phyloP scores from a whole-genome alignment of 2,888 invertebrate genomes.

The Drosophila glabriapex region DNA sequence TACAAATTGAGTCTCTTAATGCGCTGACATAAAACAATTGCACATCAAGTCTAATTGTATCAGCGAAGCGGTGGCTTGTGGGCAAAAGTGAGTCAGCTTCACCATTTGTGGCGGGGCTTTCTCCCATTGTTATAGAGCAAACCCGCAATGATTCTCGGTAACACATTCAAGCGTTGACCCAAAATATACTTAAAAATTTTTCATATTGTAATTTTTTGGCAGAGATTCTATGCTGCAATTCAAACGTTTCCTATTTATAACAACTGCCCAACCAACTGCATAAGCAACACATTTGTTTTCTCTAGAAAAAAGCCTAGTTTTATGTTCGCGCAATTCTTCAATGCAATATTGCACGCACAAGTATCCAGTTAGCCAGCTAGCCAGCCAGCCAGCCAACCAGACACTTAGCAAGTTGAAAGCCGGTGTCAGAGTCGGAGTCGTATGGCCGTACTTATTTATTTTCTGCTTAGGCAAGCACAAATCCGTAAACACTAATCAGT shows the following conservation, averaged over 20 bases:
- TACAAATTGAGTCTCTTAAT: slow-evolving; percentile 40
- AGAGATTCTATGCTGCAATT: background rate
- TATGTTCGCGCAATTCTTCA: slow-evolving; percentile 13
- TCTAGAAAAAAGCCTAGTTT: slow-evolving; percentile 17
- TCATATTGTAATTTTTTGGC: background rate
- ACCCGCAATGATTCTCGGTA: slow-evolving; percentile 22
- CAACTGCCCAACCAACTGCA: slow-evolving; percentile 9
- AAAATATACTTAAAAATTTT: background rate
- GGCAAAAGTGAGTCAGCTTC: slow-evolving; percentile 12
- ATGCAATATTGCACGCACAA: slow-evolving; percentile 48
- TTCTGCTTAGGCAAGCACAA: slow-evolving; percentile 80
- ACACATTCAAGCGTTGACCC: slow-evolving; percentile 22
- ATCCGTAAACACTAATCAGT: slow-evolving; percentile 77
- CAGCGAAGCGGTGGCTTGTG: slow-evolving; percentile 5
- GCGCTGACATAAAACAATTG: slow-evolving; percentile 33
- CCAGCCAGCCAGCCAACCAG: slow-evolving; percentile 9
- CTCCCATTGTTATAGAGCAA: slow-evolving; percentile 39
- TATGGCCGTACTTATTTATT: slow-evolving; percentile 48
- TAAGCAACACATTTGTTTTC: slow-evolving; percentile 26
- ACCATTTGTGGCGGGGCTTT: slow-evolving; percentile 32
- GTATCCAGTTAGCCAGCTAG: slow-evolving; percentile 11
- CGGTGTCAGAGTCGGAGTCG: slow-evolving; percentile 11
- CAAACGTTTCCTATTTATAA: slow-evolving; percentile 1
- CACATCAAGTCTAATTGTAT: slow-evolving; percentile 30
- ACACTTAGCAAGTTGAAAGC: slow-evolving; percentile 1